Evolutionary conservation across 2,113 vertebrate species (phyloP).

Genomic region (Riparia riparia): DNA sequence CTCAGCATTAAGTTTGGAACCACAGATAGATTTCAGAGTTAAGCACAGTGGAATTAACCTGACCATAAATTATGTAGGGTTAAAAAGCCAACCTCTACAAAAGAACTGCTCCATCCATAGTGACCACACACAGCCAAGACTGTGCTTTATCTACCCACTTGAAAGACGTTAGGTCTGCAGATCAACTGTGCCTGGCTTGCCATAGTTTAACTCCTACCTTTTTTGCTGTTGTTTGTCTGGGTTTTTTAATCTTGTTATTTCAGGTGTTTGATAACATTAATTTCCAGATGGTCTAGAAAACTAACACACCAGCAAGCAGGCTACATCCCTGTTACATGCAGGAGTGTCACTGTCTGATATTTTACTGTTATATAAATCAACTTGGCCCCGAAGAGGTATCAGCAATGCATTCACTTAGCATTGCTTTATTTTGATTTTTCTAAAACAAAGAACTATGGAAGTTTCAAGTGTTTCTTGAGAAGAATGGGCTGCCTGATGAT

Average conservation of each 20-base stretch:
- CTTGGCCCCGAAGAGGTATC: background rate
- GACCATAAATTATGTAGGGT: background rate
- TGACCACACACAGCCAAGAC: background rate
- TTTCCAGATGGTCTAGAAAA: constrained; percentile 7
- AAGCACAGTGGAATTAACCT: background rate
- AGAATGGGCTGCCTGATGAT: background rate
- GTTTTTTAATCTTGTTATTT: background rate
- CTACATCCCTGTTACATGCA: background rate
- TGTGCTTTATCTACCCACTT: background rate
- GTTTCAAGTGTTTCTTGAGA: background rate
- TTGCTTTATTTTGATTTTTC: background rate
- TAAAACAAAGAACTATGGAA: background rate
- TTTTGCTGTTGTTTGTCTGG: background rate
- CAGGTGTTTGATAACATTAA: background rate
- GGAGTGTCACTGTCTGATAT: background rate
- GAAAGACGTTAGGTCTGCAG: background rate
- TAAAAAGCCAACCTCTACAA: background rate
- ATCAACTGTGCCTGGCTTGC: background rate
- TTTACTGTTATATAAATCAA: constrained; percentile 17
- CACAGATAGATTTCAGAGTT: background rate
- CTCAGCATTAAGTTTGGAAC: background rate
- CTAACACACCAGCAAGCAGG: background rate
- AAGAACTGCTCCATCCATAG: background rate
- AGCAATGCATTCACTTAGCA: background rate
- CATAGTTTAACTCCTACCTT: background rate